phyloP scores from a whole-genome alignment of 2,888 invertebrate genomes.

The Euplexia lucipara region DNA sequence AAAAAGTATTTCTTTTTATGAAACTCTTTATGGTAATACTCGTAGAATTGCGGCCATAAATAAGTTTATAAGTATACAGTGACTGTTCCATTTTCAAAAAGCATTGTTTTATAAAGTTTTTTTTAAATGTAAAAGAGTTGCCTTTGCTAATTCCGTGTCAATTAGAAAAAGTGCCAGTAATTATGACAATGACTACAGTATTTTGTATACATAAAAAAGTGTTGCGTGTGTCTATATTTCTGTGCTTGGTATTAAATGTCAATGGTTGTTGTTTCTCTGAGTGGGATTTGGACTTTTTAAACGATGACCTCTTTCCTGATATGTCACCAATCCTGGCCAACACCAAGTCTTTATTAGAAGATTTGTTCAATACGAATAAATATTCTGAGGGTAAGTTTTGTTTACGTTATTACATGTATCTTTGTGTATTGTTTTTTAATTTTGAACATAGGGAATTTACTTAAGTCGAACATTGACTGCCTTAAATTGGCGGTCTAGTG shows the following conservation, averaged over 20 bases:
- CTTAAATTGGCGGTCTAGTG: too few relatives aligned
- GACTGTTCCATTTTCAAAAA: conserved; percentile 31
- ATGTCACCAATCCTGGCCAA: conserved; percentile 79
- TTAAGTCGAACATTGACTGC: neutral
- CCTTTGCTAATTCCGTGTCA: conserved; percentile 25
- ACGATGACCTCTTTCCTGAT: conserved; percentile 77
- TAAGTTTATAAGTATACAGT: neutral
- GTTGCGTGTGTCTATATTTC: conserved; percentile 66
- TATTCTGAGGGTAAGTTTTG: conserved; percentile 73
- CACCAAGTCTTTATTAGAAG: conserved; percentile 74
- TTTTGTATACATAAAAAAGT: conserved; percentile 65
- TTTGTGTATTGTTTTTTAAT: neutral
- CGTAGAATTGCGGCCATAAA: too few relatives aligned
- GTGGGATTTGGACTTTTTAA: conserved; percentile 82
- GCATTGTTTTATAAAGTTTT: neutral
- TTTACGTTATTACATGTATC: too few relatives aligned
- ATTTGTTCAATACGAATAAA: conserved; percentile 73
- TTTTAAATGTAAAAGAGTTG: conserved; percentile 16
- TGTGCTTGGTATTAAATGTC: conserved; percentile 69
- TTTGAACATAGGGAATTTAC: neutral
- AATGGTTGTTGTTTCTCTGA: conserved; percentile 77
- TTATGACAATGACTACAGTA: conserved; percentile 66
- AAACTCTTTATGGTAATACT: too few relatives aligned
- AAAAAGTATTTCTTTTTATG: conserved; percentile 11
- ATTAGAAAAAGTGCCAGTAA: conserved; percentile 61